Evolutionary conservation across 2,797 vertebrate species (phyloP).

Genomic region (Manis javanica): DNA sequence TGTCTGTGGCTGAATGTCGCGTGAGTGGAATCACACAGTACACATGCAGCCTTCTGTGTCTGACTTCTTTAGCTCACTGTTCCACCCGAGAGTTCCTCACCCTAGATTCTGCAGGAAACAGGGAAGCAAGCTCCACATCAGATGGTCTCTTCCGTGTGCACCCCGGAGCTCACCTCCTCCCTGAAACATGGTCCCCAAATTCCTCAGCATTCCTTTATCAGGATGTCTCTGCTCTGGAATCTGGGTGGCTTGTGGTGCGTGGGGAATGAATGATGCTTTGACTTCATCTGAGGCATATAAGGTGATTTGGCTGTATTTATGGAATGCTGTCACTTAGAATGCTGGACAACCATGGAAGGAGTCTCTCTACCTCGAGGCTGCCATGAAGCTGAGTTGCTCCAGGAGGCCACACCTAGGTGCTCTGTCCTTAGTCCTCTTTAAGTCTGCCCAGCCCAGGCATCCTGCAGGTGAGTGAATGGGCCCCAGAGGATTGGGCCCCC

Average conservation of each 20-base stretch:
- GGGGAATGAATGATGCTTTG: too few relatives aligned
- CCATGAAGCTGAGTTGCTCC: fast-evolving
- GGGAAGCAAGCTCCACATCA: not conserved
- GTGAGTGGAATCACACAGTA: not conserved
- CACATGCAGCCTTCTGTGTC: not conserved
- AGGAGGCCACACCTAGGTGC: fast-evolving
- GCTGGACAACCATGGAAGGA: not conserved
- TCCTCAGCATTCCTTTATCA: not conserved
- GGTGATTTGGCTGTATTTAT: too few relatives aligned
- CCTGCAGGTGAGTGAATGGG: fast-evolving
- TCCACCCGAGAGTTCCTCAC: not conserved
- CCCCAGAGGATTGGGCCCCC: not conserved
- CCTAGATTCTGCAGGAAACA: not conserved
- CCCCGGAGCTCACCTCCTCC: not conserved
- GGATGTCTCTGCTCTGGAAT: not conserved
- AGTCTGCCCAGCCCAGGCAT: not conserved
- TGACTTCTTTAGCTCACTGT: not conserved
- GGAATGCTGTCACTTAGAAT: not conserved
- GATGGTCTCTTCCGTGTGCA: not conserved
- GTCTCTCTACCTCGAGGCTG: not conserved
- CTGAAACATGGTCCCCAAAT: not conserved
- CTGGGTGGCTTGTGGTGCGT: not conserved
- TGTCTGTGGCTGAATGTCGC: not conserved
- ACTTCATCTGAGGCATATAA: not conserved
- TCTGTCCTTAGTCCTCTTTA: not conserved